Conservation (phyloP, 2,113 vertebrate genomes). For the Siniperca knerii region DNA sequence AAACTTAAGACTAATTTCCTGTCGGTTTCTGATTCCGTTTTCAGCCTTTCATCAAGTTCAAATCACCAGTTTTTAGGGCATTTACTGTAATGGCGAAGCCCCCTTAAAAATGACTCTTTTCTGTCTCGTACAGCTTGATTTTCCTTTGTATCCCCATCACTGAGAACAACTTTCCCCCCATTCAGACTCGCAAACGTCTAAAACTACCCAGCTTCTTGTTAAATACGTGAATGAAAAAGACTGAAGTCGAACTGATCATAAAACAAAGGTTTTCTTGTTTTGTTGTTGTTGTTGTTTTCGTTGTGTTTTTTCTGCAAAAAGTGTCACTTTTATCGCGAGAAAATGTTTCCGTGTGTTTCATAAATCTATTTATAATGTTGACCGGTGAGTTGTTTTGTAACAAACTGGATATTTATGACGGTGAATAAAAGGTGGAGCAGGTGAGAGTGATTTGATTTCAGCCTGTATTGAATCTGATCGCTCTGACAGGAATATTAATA, state of each 20-base stretch:
- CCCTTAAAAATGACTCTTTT: background rate
- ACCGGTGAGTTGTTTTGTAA: slow-evolving; percentile 71
- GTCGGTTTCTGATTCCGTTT: background rate
- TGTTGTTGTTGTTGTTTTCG: background rate
- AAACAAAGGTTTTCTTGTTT: background rate
- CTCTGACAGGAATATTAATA: background rate
- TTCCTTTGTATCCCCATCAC: background rate
- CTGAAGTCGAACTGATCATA: background rate
- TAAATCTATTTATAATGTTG: slow-evolving; percentile 63
- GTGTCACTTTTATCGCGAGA: slow-evolving; percentile 28
- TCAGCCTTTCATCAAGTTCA: background rate
- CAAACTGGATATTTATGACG: slow-evolving; percentile 83
- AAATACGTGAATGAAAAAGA: background rate
- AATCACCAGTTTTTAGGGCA: background rate
- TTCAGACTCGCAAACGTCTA: slow-evolving; percentile 9
- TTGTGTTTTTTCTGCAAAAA: slow-evolving; percentile 16
- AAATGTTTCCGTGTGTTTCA: slow-evolving; percentile 35
- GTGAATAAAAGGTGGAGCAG: slow-evolving; percentile 64
- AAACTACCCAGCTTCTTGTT: background rate
- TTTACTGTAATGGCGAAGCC: background rate
- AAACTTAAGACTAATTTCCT: background rate
- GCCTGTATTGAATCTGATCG: background rate
- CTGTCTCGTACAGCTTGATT: no score
- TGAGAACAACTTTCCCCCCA: background rate
- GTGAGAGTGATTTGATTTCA: slow-evolving; percentile 54